A percentile compares a stretch with the other conserved stretches of the same genome.
Conservation (phyloP, 1,140 invertebrate genomes). For the Stegodyphus dumicola region DNA sequence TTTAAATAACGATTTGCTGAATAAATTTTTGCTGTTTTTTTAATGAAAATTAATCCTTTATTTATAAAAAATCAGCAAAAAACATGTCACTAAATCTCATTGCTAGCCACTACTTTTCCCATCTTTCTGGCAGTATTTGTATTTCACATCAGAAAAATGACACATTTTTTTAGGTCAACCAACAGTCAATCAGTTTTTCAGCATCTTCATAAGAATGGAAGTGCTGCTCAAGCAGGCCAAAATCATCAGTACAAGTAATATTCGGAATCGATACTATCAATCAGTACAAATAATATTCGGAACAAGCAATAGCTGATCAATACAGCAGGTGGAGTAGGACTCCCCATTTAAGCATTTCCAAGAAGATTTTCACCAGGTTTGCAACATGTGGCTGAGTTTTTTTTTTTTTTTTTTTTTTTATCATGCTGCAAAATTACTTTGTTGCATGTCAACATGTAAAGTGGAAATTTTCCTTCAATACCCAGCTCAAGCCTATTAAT, state of each 20-base stretch:
- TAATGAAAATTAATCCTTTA: neutral
- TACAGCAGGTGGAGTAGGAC: conserved; percentile 46
- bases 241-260: neutral
- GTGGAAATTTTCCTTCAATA: conserved; percentile 5
- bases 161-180: neutral
- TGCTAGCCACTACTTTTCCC: conserved; percentile 1
- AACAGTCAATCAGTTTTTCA: neutral
- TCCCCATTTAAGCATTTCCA: conserved; percentile 49
- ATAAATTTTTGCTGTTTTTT: neutral
- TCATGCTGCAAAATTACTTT: conserved; percentile 58
- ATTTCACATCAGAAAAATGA: neutral
- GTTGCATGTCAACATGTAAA: neutral
- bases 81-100: neutral
- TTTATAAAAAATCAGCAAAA: neutral
- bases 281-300: neutral
- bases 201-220: conserved; percentile 1
- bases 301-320: conserved; percentile 46
- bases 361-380: conserved; percentile 40
- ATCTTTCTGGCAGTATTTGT: neutral
- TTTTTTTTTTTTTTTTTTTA: too few relatives aligned
- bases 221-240: neutral
- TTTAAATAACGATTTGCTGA: neutral
- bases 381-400: conserved; percentile 27
- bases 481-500: neutral
- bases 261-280: neutral